phyloP scores from a whole-genome alignment of 2,888 invertebrate species.

The Horisme vitalbata region DNA sequence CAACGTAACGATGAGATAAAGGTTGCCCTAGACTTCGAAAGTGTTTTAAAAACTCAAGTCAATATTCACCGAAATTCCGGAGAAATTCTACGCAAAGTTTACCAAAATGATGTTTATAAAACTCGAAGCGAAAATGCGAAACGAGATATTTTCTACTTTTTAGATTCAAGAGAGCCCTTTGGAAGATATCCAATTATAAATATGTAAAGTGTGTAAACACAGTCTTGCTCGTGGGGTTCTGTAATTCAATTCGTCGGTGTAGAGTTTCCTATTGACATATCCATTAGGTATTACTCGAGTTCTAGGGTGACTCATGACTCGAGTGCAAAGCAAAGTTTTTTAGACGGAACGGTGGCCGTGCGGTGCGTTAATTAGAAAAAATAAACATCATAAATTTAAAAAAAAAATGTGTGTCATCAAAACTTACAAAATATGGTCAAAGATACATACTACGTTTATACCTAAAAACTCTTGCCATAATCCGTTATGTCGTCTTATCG shows the following conservation, averaged over 20 bases:
- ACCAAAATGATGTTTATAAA: not conserved
- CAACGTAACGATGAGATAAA: too few relatives aligned
- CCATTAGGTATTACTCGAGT: conserved; percentile 66
- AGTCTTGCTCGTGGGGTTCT: conserved; percentile 53
- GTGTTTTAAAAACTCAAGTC: too few relatives aligned
- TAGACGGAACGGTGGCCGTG: conserved; percentile 2
- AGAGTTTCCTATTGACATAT: conserved; percentile 76
- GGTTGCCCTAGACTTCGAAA: too few relatives aligned
- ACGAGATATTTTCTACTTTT: conserved; percentile 6
- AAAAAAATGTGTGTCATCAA: too few relatives aligned
- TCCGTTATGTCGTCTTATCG: too few relatives aligned
- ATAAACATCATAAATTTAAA: too few relatives aligned
- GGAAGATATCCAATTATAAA: conserved; percentile 65
- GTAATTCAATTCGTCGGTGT: conserved; percentile 71
- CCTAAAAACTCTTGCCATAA: too few relatives aligned
- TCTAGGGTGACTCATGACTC: conserved; percentile 36
- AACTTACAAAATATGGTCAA: too few relatives aligned
- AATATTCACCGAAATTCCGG: too few relatives aligned
- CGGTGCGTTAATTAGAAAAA: too few relatives aligned
- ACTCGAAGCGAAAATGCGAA: not conserved
- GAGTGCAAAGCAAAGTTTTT: conserved; percentile 22
- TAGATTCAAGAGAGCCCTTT: conserved; percentile 21
- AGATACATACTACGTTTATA: too few relatives aligned
- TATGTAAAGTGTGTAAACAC: conserved; percentile 66
- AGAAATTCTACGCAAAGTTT: not conserved